Percentiles rank a stretch among this genome's conserved stretches.
phyloP scores from a whole-genome alignment of 2,888 invertebrate species.

The Steromphala cineraria region DNA sequence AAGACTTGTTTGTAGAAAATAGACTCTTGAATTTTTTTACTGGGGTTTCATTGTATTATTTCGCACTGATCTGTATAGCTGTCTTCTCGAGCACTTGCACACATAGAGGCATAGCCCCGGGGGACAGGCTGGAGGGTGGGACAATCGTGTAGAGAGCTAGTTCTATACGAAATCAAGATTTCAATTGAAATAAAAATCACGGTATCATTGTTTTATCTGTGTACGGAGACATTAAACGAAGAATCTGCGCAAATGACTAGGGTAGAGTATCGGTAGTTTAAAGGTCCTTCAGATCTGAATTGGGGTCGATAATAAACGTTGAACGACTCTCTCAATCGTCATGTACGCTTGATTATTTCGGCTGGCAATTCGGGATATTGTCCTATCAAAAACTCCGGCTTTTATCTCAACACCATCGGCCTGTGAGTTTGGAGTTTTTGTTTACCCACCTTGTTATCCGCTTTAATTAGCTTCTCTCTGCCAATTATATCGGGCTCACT shows the following conservation, averaged over 20 bases:
- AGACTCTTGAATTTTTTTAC: neutral
- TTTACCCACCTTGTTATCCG: constrained; percentile 13
- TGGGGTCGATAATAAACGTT: neutral
- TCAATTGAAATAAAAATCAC: neutral
- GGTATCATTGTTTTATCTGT: constrained; percentile 7
- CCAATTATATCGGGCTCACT: constrained; percentile 12
- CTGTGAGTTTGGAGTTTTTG: neutral
- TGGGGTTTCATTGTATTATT: neutral
- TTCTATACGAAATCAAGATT: neutral
- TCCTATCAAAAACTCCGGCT: neutral
- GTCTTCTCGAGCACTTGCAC: neutral
- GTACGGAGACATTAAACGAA: neutral
- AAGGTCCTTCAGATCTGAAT: neutral
- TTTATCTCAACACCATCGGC: constrained; percentile 2
- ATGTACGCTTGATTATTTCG: neutral
- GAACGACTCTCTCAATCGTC: neutral
- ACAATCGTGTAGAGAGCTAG: neutral
- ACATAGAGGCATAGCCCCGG: neutral
- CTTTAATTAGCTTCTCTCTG: constrained; percentile 9
- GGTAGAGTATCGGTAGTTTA: neutral
- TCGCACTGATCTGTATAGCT: neutral
- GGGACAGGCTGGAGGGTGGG: neutral
- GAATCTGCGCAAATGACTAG: constrained; percentile 5
- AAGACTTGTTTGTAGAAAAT: constrained; percentile 4
- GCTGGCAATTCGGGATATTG: neutral